These are phyloP conservation scores for Otus sunia DNA, from an alignment of 2,113 vertebrate genomes.

Conservation along the genomic window DNA sequence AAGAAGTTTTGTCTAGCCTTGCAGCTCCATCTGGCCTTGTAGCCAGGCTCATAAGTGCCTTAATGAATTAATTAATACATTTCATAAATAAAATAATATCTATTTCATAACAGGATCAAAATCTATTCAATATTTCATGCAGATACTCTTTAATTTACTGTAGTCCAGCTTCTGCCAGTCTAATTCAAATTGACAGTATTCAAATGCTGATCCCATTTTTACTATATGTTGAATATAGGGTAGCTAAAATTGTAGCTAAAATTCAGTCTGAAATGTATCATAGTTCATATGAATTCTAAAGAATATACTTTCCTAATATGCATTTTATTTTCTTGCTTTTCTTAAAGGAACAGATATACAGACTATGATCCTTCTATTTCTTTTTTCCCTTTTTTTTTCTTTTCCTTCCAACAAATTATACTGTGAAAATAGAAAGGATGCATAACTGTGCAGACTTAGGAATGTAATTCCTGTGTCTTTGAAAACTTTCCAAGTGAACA, in stretches of 20 bases:
- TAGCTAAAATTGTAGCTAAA: not conserved
- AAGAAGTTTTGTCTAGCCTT: not conserved
- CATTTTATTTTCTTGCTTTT: not conserved
- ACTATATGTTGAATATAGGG: not conserved
- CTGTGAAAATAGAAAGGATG: not conserved
- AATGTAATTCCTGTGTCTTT: not conserved
- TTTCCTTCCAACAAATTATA: not conserved
- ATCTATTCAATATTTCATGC: slow-evolving; percentile 46
- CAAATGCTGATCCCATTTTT: not conserved
- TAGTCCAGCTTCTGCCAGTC: not conserved
- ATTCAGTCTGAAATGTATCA: not conserved
- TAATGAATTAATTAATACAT: slow-evolving; percentile 19
- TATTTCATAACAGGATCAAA: slow-evolving; percentile 27
- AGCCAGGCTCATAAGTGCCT: not conserved
- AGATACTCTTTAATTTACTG: not conserved
- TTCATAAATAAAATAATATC: slow-evolving; percentile 55
- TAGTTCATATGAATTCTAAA: not conserved
- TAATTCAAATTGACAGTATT: not conserved
- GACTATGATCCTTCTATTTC: not conserved
- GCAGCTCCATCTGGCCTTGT: not conserved
- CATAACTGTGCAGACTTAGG: not conserved
- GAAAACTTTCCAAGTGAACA: not conserved
- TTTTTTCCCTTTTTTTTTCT: too few relatives aligned
- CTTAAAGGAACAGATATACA: not conserved
- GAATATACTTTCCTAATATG: not conserved